Base-by-base conservation (phyloP, 2,888 invertebrate species). In the Empis stercorea region DNA sequence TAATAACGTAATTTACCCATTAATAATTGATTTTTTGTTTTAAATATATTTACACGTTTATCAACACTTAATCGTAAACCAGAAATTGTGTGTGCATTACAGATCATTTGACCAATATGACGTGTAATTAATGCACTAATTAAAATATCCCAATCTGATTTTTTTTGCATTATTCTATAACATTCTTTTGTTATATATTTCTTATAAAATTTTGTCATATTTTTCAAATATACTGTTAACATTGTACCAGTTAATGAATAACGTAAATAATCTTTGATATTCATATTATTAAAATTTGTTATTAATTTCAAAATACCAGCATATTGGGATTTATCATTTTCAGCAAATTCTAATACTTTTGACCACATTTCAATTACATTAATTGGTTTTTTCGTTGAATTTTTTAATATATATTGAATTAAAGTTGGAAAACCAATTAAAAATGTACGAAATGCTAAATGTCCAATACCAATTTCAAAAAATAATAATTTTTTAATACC, bases 41-140 rank as follows among this genome's bases (percentile, higher is more conserved):
- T 30, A 20, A 16, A 54, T 39, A 40, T 40, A 40, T 40, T 23
- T 14, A 40, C 1, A 27, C 23, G n/a, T 40, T 40, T n/a, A 9
- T 23, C 23, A 3, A 5, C 6, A 10, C 13, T 40, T 27, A 40
- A 23, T 27, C 10, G 10, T 3, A 40, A 27, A 14, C 23, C 40
- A 27, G 9, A 20, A 10, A 40, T 76, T 1, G 84, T 81, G 62
- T 85, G 82, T 0, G 81, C 87, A 62, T 87, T 87, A 17, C 40
- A 49, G 61, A 87, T 76, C 45, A 91, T 72, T 66, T 91, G 91
- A 7, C 82, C 79, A 44, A 87, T 75, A 58, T 85, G 83, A 38
- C 81, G 76, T 47, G 86, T 70, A 38, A 91, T 61, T n/a, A 83
- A 60, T 5, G 78, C 76, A 1, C 83, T 81, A 13, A 82, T 69